Base-by-base conservation (phyloP, 2,888 invertebrate genomes). In the Nycteola revayana region DNA sequence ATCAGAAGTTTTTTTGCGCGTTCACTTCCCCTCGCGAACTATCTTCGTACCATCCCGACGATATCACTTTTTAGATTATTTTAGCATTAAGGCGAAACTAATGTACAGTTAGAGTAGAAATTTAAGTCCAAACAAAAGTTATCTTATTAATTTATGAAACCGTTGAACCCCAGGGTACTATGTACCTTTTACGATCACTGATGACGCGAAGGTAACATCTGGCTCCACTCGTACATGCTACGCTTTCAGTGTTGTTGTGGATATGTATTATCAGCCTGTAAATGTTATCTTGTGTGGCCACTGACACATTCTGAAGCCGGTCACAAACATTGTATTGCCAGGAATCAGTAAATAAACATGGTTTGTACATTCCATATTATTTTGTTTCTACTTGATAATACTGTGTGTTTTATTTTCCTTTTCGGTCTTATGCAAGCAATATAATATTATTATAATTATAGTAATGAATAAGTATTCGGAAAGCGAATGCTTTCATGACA, bases 311-410 rank as follows among this genome's bases (percentile, higher is more conserved):
- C 63, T 45, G 63, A 66, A 73, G 77, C 70, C 66, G 77, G 84
- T 84, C 86, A 76, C 79, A 78, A 82, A 81, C 70, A 73, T 80
- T 88, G 86, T 89, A 86, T 83, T 86, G 88, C 87, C 91, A 90
- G 91, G 91, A 90, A 91, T 90, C 91, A 90, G 90, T 90, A 85
- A 91, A 91, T 86, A 90, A 91, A 91, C 90, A 92, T 91, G 91
- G 93, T 93, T 93, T 93, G 93, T 93, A 93, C 93, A 93, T 93
- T 93, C 93, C 93, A 93, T 92, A 91, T 91, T 91, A 90, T 90
- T 92, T 92, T 90, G 90, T 91, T 91, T 90, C 89, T 87, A 86
- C 84, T 89, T 87, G 67, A 78, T 76, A 78, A 72, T 80, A 73
- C 69, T 76, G 77, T 75, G 77, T 75, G 82, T 87, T 86, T 87